Percentiles rank a stretch among this genome's conserved stretches.
Conservation (phyloP, 1,140 invertebrate genomes). For the Drosophila gunungcola region DNA sequence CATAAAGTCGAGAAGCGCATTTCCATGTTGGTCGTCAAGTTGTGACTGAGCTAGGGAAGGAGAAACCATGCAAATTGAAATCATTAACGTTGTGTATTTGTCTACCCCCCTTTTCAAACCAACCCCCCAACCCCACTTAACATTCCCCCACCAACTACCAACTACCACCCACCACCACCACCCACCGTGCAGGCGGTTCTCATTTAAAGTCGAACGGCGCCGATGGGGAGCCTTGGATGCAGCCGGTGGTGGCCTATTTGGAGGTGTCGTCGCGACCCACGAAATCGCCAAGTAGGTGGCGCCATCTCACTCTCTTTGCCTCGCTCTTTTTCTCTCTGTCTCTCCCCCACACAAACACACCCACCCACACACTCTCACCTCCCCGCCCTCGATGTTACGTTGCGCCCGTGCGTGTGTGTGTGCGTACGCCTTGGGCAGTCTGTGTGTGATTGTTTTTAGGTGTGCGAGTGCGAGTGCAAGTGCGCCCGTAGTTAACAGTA, state of each 20-base stretch:
- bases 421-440: constrained; percentile 26
- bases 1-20: constrained; percentile 65
- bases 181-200: constrained; percentile 37
- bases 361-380: constrained; percentile 16
- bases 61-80: constrained; percentile 48
- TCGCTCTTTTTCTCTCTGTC: constrained; percentile 24
- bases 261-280: constrained; percentile 82
- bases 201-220: constrained; percentile 64
- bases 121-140: neutral
- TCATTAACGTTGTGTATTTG: constrained; percentile 76
- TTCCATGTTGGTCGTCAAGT: constrained; percentile 62
- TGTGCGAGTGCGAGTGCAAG: constrained; percentile 20
- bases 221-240: constrained; percentile 76
- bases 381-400: constrained; percentile 32
- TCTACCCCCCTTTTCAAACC: constrained; percentile 36
- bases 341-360: constrained; percentile 9
- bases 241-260: constrained; percentile 82
- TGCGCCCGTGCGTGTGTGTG: constrained; percentile 42
- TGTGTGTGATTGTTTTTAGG: constrained; percentile 29
- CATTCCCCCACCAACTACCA: neutral
- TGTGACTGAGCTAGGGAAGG: constrained; percentile 19
- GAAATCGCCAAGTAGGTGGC: constrained; percentile 84
- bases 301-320: constrained; percentile 37
- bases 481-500: constrained; percentile 73
- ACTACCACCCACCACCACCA: neutral